These are phyloP conservation scores for Phalacrocorax brasilianus DNA, from an alignment of 2,113 vertebrate species.

Conservation along the genomic window DNA sequence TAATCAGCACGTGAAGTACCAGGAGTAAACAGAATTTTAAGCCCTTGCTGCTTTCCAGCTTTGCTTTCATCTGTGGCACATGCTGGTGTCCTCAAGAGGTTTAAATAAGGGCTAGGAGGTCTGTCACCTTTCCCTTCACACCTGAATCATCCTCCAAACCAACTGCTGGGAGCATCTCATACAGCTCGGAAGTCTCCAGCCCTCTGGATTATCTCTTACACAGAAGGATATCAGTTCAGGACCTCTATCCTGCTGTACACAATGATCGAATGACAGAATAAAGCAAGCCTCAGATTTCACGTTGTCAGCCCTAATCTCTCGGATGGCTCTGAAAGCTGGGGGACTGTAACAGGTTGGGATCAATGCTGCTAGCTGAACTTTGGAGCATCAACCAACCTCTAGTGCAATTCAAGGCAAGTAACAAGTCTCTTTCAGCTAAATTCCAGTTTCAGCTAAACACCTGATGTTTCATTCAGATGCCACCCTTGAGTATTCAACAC, in stretches of 20 bases:
- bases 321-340: background rate
- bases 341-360: background rate
- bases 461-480: background rate
- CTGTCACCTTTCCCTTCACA: background rate
- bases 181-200: background rate
- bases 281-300: accelerated
- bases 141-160: background rate
- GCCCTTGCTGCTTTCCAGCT: background rate
- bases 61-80: background rate
- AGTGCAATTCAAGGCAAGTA: background rate
- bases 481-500: background rate
- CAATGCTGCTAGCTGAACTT: background rate
- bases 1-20: background rate
- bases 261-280: background rate
- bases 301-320: accelerated
- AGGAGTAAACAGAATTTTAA: background rate
- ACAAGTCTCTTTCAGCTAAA: background rate
- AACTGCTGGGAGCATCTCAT: background rate
- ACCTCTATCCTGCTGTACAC: background rate
- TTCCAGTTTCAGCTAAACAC: background rate
- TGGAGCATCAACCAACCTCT: background rate
- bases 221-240: background rate
- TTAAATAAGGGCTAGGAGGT: background rate
- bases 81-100: background rate
- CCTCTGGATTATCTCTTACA: background rate